Percentiles rank a stretch among this genome's conserved stretches.
phyloP scores from a whole-genome alignment of 2,113 vertebrate species.

The Furnarius figulus region DNA sequence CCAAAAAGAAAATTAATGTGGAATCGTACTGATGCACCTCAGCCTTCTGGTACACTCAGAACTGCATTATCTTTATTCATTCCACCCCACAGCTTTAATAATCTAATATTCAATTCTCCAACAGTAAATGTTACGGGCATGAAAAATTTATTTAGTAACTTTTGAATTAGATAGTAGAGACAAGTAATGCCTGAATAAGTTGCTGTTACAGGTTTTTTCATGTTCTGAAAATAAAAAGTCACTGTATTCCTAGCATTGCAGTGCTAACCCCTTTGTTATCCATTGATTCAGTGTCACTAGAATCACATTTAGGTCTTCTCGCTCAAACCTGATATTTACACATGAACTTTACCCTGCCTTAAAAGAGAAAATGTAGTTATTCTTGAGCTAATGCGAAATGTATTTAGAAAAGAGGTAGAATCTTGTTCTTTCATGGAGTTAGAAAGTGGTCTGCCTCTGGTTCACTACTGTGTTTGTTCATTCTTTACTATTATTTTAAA shows the following conservation, averaged over 20 bases:
- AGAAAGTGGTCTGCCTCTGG: background rate
- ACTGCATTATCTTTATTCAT: background rate
- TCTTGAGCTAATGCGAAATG: background rate
- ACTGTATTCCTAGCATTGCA: accelerated
- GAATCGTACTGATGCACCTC: background rate
- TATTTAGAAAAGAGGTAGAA: background rate
- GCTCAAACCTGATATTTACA: background rate
- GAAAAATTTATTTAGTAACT: background rate
- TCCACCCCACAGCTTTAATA: background rate
- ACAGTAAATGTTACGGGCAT: background rate
- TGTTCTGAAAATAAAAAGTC: background rate
- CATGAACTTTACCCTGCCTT: background rate
- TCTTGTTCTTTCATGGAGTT: background rate
- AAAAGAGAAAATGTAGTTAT: background rate
- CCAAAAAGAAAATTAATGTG: background rate
- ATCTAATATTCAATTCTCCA: background rate
- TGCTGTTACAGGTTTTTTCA: background rate
- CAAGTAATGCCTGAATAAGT: background rate
- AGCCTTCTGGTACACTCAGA: background rate
- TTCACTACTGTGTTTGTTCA: background rate
- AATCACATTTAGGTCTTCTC: background rate
- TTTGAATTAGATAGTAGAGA: background rate
- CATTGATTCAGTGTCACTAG: background rate
- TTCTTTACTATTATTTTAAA: background rate
- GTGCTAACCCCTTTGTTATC: background rate